Percentiles rank a stretch among this genome's conserved stretches.
These are phyloP conservation scores for Lagodon rhomboides DNA, from an alignment of 2,797 vertebrate species.

Conservation along the genomic window DNA sequence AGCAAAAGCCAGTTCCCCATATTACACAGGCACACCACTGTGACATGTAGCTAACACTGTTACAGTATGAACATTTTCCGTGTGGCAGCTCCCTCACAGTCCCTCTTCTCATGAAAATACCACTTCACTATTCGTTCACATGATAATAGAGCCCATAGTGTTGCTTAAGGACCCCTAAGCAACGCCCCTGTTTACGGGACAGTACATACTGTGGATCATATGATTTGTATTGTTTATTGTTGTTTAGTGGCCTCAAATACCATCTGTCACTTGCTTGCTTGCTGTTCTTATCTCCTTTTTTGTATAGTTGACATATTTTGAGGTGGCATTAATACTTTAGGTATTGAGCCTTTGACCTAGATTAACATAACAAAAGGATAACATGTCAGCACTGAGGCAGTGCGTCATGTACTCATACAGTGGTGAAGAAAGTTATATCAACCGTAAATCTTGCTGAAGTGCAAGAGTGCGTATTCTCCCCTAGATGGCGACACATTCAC, in stretches of 20 bases:
- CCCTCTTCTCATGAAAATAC: not conserved
- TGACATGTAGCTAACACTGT: not conserved
- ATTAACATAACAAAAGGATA: not conserved
- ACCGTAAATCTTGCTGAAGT: not conserved
- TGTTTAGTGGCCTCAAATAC: not conserved
- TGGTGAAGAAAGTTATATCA: not conserved
- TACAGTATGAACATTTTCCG: not conserved
- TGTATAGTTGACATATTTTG: not conserved
- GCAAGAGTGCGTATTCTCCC: constrained; percentile 12
- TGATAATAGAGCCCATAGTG: not conserved
- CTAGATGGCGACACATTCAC: constrained; percentile 64
- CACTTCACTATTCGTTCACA: not conserved
- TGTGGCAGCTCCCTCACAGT: not conserved
- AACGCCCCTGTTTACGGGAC: not conserved
- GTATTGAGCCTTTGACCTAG: not conserved
- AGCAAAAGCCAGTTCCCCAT: not conserved
- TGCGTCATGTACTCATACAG: not conserved
- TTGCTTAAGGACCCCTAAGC: not conserved
- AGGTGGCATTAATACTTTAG: not conserved
- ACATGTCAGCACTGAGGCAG: not conserved
- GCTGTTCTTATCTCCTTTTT: not conserved
- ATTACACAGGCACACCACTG: not conserved
- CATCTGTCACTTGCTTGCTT: not conserved
- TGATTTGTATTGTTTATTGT: not conserved
- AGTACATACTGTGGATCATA: not conserved